These are phyloP conservation scores for Darevskia mixta DNA, from an alignment of 2,797 vertebrate species.

Conservation along the genomic window DNA sequence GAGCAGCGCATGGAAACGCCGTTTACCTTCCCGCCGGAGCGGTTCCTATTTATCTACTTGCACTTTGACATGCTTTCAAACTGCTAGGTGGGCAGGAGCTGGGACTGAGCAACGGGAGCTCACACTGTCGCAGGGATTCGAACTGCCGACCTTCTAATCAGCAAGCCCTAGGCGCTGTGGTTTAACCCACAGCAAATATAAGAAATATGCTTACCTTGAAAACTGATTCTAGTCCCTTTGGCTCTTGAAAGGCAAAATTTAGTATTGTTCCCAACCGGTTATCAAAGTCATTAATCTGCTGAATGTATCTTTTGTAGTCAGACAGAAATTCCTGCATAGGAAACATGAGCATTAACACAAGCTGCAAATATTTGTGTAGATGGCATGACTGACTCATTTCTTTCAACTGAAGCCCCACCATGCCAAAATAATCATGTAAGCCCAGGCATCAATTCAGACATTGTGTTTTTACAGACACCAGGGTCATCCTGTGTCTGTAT, in stretches of 20 bases:
- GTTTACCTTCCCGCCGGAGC: no score
- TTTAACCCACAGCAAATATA: no score
- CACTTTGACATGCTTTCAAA: no score
- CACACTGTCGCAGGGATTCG: no score
- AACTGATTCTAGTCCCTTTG: conserved; percentile 80
- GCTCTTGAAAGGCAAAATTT: conserved; percentile 85
- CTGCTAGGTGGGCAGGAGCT: no score
- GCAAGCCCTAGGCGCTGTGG: no score
- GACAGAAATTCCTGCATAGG: conserved; percentile 80
- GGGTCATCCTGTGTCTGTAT: no score
- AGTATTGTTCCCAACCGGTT: conserved; percentile 84
- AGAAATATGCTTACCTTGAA: conserved; percentile 82
- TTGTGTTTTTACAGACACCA: background rate
- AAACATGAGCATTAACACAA: conserved; percentile 47
- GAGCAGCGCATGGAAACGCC: no score
- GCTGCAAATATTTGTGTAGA: conserved; percentile 57
- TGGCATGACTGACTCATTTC: conserved; percentile 30
- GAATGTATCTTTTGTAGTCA: conserved; percentile 80
- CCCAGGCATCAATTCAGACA: background rate
- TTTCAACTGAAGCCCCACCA: background rate
- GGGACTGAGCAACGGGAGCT: no score
- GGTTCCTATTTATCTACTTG: no score
- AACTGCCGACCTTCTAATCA: no score
- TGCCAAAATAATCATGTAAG: background rate
- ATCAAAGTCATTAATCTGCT: conserved; percentile 86